Evolutionary conservation across 2,888 invertebrate genomes (phyloP).

Genomic region (Drosophila helvetica): DNA sequence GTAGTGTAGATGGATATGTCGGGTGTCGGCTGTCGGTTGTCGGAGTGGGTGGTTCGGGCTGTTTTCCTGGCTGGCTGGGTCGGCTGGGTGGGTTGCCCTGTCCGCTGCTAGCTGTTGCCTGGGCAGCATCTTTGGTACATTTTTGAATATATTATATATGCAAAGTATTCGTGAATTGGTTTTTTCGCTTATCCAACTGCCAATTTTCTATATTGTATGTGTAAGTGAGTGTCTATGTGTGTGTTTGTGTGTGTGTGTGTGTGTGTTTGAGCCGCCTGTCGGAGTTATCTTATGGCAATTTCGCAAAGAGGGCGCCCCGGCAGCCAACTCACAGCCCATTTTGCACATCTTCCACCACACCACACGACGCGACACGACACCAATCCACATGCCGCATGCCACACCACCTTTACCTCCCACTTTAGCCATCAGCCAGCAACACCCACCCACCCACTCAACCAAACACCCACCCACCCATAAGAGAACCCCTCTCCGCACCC

Average conservation of each 20-base stretch:
- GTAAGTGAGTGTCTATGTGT: conserved; percentile 36
- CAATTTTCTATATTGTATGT: conserved; percentile 74
- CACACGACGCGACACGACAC: not conserved
- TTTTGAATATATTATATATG: conserved; percentile 83
- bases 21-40: not conserved
- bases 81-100: not conserved
- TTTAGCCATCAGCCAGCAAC: conserved; percentile 10
- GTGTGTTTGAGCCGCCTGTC: conserved; percentile 66
- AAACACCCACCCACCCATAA: conserved; percentile 1
- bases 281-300: conserved; percentile 78
- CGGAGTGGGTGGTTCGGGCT: conserved; percentile 1
- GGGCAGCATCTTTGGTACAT: conserved; percentile 71
- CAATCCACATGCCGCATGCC: not conserved
- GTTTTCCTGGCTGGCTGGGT: not conserved
- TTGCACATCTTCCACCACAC: conserved; percentile 50
- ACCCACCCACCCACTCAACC: conserved; percentile 13
- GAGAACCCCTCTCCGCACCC: conserved; percentile 19
- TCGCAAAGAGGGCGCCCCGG: conserved; percentile 48
- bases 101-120: conserved; percentile 47
- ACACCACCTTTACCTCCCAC: not conserved
- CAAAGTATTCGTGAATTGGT: conserved; percentile 84
- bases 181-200: conserved; percentile 82
- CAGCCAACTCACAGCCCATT: conserved; percentile 68
- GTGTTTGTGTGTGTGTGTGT: conserved; percentile 30
- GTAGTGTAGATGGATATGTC: conserved; percentile 45